A percentile compares a stretch with the other conserved stretches of the same genome.
Conservation (phyloP, 2,888 invertebrate genomes). For the Girardia tigrina region DNA sequence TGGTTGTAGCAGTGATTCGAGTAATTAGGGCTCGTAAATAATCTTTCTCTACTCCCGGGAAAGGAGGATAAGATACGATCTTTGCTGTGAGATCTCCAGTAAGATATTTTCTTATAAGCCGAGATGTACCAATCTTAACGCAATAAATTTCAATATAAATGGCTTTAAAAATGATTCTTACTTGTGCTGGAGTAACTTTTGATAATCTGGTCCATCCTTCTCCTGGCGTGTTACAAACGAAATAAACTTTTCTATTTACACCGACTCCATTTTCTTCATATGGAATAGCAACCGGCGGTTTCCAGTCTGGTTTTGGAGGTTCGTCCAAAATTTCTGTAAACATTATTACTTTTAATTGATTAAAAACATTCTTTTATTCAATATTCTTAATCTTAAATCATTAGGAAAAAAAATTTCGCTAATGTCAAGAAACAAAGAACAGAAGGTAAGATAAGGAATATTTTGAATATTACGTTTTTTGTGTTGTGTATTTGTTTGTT, state of each 20-base stretch:
- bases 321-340: neutral
- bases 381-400: no score
- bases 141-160: no score
- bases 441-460: no score
- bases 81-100: conserved; percentile 60
- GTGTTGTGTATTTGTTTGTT: no score
- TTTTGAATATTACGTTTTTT: no score
- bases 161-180: conserved; percentile 45
- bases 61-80: conserved; percentile 60
- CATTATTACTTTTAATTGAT: no score
- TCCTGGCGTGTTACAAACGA: conserved; percentile 62
- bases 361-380: no score
- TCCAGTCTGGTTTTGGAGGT: conserved; percentile 54
- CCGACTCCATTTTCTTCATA: conserved; percentile 62
- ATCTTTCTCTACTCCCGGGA: conserved; percentile 64
- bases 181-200: conserved; percentile 63
- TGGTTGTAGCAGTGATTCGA: conserved; percentile 55
- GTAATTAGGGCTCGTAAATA: conserved; percentile 66
- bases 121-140: conserved; percentile 55
- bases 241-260: conserved; percentile 62
- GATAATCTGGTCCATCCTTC: conserved; percentile 66
- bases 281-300: conserved; percentile 57
- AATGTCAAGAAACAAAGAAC: no score
- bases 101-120: conserved; percentile 50
- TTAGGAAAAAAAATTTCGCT: no score